Base-by-base conservation (phyloP, 2,113 vertebrate genomes). In the Dinomys branickii region DNA sequence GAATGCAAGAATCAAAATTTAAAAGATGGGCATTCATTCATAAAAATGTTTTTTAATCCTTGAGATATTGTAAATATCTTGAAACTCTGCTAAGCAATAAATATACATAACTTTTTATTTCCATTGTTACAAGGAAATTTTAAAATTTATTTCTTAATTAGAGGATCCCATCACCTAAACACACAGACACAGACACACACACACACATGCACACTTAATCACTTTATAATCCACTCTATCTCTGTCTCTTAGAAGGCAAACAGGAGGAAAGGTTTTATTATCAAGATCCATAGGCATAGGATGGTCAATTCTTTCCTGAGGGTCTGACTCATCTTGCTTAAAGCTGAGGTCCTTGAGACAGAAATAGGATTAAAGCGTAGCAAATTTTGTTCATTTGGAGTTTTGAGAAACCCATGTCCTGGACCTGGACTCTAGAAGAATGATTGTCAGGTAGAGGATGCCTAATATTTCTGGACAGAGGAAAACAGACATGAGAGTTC, bases 151-250 rank as follows among this genome's bases (percentile, higher is more conserved):
- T 82, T 87, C 9, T 86, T 33, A 78, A 28, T 41, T 19, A 33
- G 33, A 65, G 17, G 44, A 38, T 38, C 1, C 2, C 33, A 54
- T 88, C 16, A 80, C 4, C 0, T 35, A 73, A 33, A 59, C 0
- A 26, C 20, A 90, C 12, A 78, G 7, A 26, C 10, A 63, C 24
- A 14, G 16, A 19, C 12, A 69, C 10, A 24, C 11, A 44, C 19
- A 50, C 11, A 24, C 24, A 65, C 41, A 26, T 44, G 71, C 11
- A 54, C 0, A 56, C 2, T 50, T 28, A 75, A 56, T 3, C 17
- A 33, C 1, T 9, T n/a, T 14, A 26, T 12, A 44, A 13, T n/a
- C 0, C 2, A 13, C 4, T 5, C 16, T 26, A 3, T 2, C 7
- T 10, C 9, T 47, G 4, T 2, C 50, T 86, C 83, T n/a, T 52